phyloP scores from a whole-genome alignment of 2,113 vertebrate genomes.

The Actenoides hombroni region DNA sequence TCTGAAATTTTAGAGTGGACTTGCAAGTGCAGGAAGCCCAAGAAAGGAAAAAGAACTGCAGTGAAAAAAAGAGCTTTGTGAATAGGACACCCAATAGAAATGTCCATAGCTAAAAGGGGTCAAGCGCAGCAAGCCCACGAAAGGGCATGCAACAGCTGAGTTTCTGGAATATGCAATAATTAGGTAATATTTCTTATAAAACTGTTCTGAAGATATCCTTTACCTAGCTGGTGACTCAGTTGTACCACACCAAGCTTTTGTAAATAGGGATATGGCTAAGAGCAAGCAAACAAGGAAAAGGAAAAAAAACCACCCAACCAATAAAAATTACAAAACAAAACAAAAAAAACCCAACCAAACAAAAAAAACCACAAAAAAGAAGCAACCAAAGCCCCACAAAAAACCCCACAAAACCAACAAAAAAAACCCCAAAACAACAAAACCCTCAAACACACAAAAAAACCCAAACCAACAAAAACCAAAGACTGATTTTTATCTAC shows the following conservation, averaged over 20 bases:
- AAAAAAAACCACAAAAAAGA: too few species aligned
- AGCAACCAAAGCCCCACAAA: background rate
- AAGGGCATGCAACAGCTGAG: background rate
- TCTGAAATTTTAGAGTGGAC: constrained; percentile 26
- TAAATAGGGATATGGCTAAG: background rate
- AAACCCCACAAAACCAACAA: background rate
- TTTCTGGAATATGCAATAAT: background rate
- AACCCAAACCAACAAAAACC: too few species aligned
- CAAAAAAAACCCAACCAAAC: background rate
- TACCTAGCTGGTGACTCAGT: background rate
- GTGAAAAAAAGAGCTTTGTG: background rate
- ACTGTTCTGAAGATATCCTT: background rate
- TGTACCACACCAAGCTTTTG: background rate
- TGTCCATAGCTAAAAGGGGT: background rate
- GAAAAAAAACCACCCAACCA: too few species aligned
- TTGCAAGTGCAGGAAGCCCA: background rate
- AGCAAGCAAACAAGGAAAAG: background rate
- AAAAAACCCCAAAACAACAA: too few species aligned
- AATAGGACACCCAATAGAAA: background rate
- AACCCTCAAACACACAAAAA: too few species aligned
- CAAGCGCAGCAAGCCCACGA: background rate
- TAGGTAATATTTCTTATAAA: background rate
- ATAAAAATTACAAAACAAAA: too few species aligned
- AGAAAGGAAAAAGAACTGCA: background rate
- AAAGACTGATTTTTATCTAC: background rate